Base-by-base conservation (phyloP, 2,888 invertebrate species). In the Rhimphoctona megacephalus region DNA sequence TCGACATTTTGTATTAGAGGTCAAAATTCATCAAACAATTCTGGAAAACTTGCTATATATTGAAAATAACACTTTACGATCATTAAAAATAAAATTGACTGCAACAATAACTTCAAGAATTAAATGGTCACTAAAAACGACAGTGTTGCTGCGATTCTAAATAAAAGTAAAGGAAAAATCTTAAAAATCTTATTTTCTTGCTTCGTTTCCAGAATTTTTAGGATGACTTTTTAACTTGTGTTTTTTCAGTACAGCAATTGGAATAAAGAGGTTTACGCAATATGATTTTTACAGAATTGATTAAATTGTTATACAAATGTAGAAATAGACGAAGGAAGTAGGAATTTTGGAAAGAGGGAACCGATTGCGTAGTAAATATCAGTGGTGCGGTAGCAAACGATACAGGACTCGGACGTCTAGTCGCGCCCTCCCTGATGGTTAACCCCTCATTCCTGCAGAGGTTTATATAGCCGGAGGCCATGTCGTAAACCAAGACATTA, bases 401-500 rank as follows among this genome's bases (percentile, higher is more conserved):
- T 61, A 61, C 57, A 72, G 64, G 80, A 64, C 61, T 49, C 64
- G 72, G 61, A 57, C 33, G 72, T 81, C 93, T 92, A 92, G 92
- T 90, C 90, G 90, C 90, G 90, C 46, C 70, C 72, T 61, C 57
- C 17, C 61, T 52, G 22, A 30, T 77, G 49, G 77, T 52, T 52
- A 19, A 36, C 14, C 36, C 66, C 77, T 66, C 66, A 66, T 81
- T 54, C 73, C 78, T 36, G 66, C 57, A 30, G 76, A 76, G 91
- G 92, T 92, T 92, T 93, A 93, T 86, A 86, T 92, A 92, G 92
- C 92, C 76, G 43, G 90, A 73, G 93, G 92, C 90, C 90, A 91
- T 61, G 90, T 93, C 94, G 93, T 94, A 94, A 94, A 94, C 92
- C 93, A 94, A 93, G 94, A 93, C 94, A 94, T 94, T 94, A 94